phyloP scores from a whole-genome alignment of 1,140 invertebrate genomes.

The Manduca sexta region DNA sequence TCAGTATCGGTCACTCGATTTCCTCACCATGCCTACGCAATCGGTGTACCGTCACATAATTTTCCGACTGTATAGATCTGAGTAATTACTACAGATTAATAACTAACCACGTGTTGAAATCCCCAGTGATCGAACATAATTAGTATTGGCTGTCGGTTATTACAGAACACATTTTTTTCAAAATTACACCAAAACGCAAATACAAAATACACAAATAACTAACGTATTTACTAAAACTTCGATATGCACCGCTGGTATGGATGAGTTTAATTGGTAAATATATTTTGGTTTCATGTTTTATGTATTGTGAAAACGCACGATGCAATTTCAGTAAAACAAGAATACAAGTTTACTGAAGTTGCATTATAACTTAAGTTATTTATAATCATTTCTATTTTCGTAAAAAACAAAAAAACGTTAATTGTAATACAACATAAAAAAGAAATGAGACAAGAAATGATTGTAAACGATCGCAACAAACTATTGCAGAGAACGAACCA shows the following conservation, averaged over 20 bases:
- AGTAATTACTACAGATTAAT: conserved; percentile 42
- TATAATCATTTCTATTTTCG: conserved; percentile 20
- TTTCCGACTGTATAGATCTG: conserved; percentile 9
- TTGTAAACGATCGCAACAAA: neutral
- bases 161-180: neutral
- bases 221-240: conserved; percentile 35
- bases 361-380: conserved; percentile 13
- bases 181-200: neutral
- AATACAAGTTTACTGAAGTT: conserved; percentile 18
- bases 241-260: conserved; percentile 73
- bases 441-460: too few relatives aligned
- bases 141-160: conserved; percentile 14
- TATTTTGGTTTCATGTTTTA: conserved; percentile 21
- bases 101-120: conserved; percentile 13
- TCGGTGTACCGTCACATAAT: neutral
- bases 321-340: conserved; percentile 18
- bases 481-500: conserved; percentile 2
- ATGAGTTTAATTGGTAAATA: conserved; percentile 62
- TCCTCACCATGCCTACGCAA: conserved; percentile 19
- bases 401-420: neutral
- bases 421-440: too few relatives aligned
- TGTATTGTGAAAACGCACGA: conserved; percentile 12
- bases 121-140: too few relatives aligned
- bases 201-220: conserved; percentile 23
- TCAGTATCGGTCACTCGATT: conserved; percentile 34